Conservation (phyloP, 2,797 vertebrate species). For the Melanotaenia pygmaea region DNA sequence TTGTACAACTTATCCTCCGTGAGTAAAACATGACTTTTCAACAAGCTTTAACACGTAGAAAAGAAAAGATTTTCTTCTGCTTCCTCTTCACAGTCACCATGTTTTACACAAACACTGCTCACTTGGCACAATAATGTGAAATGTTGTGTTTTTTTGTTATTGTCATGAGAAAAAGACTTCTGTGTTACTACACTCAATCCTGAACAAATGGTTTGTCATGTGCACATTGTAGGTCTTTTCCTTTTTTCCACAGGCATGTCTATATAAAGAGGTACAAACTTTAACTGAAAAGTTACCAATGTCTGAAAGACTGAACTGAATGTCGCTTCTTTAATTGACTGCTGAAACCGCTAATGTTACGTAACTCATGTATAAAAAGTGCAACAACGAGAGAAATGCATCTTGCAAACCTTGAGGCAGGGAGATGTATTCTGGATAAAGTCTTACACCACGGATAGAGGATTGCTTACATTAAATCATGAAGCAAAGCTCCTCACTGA, state of each 20-base stretch:
- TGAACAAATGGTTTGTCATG: neutral
- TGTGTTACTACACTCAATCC: neutral
- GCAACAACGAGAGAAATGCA: neutral
- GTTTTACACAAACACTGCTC: neutral
- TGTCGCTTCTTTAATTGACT: neutral
- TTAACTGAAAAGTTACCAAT: neutral
- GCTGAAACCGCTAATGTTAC: neutral
- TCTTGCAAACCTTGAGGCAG: neutral
- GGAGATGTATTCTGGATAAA: conserved; percentile 9
- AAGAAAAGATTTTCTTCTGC: neutral
- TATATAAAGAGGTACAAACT: neutral
- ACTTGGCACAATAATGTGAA: neutral
- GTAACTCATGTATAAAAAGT: neutral
- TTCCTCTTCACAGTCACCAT: neutral
- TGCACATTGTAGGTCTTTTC: neutral
- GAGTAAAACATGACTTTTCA: neutral
- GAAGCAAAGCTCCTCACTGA: neutral
- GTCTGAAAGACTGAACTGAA: neutral
- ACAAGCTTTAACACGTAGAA: neutral
- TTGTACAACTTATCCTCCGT: neutral
- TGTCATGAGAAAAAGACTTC: neutral
- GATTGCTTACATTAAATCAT: conserved; percentile 13
- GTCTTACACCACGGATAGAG: neutral
- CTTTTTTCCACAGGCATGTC: neutral
- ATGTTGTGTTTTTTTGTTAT: neutral